Evolutionary conservation across 2,888 invertebrate genomes (phyloP), one percentile per base, ranked within the genome.

Genomic region (Urechis unicinctus): DNA sequence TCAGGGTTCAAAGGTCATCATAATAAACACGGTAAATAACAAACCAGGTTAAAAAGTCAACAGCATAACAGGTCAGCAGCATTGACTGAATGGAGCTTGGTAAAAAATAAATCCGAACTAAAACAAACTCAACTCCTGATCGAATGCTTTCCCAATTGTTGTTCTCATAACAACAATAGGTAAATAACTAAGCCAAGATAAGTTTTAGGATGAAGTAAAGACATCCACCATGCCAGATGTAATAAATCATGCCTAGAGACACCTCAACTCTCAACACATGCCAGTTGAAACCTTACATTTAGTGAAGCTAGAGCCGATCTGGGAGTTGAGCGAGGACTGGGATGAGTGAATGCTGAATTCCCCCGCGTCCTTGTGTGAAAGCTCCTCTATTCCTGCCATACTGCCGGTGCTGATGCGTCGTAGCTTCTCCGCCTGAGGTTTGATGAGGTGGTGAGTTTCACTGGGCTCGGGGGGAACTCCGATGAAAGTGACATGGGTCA

Each of bases 391-490:
- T n/a, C n/a, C n/a, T n/a, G n/a, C n/a, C 43, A 89, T 86, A 70
- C 89, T 89, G 0, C 89, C 89, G 0, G 84, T 89, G 68, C 90
- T 90, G 6, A 88, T 86, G 68, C 91, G 83, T 62, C 91, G 81
- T 47, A 70, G 54, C 54, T 73, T 70, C 53, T 77, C 75, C 13
- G 69, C 66, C 50, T 72, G 69, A 6, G 74, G 74, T 58, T 74
- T 74, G 50, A 74, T 70, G 13, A 73, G 64, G 28, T 66, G 67
- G 26, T 67, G 67, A 17, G 66, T 59, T 55, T 66, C 66, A n/a
- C n/a, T 13, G 71, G 72, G 3, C 71, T 70, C 36, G 68, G 68
- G 50, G 66, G 64, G 4, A 36, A 36, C 9, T 36, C 36, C 36
- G 17, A 70, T 70, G 54, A 72, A 73, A 54, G 70, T 43, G 24